Percentiles rank a stretch among this genome's conserved stretches.
Evolutionary conservation across 2,888 invertebrate genomes (phyloP).

Genomic region (Eucriotettix oculatus): DNA sequence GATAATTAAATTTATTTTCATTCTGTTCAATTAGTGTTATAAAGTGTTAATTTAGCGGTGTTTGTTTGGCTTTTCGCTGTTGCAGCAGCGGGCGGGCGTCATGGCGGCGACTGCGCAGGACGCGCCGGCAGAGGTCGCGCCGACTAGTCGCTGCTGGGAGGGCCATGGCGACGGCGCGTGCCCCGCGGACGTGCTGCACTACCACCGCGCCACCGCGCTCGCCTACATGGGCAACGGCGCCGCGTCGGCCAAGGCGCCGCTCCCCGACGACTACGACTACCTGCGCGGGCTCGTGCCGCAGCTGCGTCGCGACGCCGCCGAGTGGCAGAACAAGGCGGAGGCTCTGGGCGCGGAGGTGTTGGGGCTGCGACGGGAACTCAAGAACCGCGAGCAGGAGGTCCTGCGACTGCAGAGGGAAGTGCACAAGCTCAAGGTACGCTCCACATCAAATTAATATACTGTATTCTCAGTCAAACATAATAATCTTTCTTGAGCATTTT

Average conservation of each 20-base stretch:
- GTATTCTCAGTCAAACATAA: too few species aligned
- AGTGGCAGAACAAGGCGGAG: slow-evolving; percentile 31
- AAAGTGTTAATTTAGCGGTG: too few species aligned
- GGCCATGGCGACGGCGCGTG: background rate
- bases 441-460: too few species aligned
- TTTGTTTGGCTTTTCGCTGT: too few species aligned
- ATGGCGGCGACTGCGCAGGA: background rate
- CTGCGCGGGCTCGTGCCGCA: slow-evolving; percentile 27
- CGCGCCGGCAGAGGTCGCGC: background rate
- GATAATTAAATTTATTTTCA: too few species aligned
- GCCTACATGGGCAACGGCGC: slow-evolving; percentile 12
- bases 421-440: slow-evolving; percentile 45
- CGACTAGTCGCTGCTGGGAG: too few species aligned
- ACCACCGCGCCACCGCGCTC: background rate
- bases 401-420: slow-evolving; percentile 46
- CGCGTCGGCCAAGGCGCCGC: slow-evolving; percentile 4
- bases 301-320: slow-evolving; percentile 29
- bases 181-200: background rate
- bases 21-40: too few species aligned
- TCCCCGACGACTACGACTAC: slow-evolving; percentile 19
- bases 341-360: slow-evolving; percentile 35
- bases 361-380: slow-evolving; percentile 35
- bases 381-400: slow-evolving; percentile 38
- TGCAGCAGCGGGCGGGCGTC: background rate
- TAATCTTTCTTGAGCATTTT: too few species aligned